Conservation (phyloP, 2,797 vertebrate genomes). For the Crax fasciolata region DNA sequence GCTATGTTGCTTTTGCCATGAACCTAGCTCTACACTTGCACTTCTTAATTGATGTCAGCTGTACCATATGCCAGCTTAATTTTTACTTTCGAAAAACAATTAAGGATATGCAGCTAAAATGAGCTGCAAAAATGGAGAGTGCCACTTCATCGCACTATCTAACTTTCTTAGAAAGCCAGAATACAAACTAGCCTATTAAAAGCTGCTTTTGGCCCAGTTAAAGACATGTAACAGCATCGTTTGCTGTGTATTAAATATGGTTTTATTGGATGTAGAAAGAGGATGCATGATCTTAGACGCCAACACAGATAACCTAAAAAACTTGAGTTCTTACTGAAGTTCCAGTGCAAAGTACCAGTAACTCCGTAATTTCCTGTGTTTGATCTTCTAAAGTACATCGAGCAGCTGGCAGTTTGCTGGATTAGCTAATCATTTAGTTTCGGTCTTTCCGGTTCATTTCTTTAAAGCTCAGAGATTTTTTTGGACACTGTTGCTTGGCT, state of each 20-base stretch:
- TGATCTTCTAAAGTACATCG: not conserved
- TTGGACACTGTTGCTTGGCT: slow-evolving; percentile 5
- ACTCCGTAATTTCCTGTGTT: not conserved
- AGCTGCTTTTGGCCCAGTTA: not conserved
- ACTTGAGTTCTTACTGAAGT: slow-evolving; percentile 1
- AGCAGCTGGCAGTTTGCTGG: slow-evolving; percentile 50
- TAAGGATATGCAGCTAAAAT: not conserved
- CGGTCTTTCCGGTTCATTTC: slow-evolving; percentile 20
- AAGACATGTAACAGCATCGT: not conserved
- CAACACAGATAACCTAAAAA: slow-evolving; percentile 36
- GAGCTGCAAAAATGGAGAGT: not conserved
- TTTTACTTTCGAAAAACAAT: not conserved
- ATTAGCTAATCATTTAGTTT: slow-evolving; percentile 51
- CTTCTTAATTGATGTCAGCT: not conserved
- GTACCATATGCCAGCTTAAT: not conserved
- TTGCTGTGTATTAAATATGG: not conserved
- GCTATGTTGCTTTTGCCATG: not conserved
- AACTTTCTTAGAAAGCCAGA: slow-evolving; percentile 21
- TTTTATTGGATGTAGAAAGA: not conserved
- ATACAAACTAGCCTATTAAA: not conserved
- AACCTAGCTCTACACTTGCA: not conserved
- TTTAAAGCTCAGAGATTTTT: slow-evolving; percentile 15
- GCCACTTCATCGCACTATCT: not conserved
- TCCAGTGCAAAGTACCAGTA: slow-evolving; percentile 33
- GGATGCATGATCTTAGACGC: not conserved